These are phyloP conservation scores for Gallinago solitaria DNA, from an alignment of 2,797 vertebrate species.

Conservation along the genomic window DNA sequence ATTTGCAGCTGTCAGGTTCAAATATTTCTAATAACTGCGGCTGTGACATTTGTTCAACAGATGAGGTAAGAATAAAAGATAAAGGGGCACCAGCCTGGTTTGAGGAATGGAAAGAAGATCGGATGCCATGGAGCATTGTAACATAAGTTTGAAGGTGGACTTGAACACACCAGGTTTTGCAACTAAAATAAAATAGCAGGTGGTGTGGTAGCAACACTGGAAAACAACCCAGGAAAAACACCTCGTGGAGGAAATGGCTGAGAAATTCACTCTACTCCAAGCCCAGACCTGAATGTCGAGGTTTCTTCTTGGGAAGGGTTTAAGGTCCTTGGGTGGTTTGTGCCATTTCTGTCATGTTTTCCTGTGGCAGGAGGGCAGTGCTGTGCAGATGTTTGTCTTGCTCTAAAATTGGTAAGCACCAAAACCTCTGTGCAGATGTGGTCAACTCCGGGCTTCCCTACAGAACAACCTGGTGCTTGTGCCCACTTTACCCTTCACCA, in stretches of 20 bases:
- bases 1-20: constrained; percentile 66
- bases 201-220: not conserved
- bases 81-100: constrained; percentile 16
- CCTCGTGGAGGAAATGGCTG: not conserved
- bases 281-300: not conserved
- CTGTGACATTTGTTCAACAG: constrained; percentile 54
- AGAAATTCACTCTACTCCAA: not conserved
- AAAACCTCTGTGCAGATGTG: not conserved
- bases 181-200: constrained; percentile 20
- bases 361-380: not conserved
- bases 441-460: not conserved
- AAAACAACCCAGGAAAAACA: not conserved
- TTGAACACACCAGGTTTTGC: not conserved
- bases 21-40: constrained; percentile 61
- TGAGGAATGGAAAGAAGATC: constrained; percentile 32
- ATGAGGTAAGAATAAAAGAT: constrained; percentile 63
- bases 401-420: not conserved
- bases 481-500: not conserved
- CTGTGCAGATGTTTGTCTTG: not conserved
- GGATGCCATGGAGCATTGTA: not conserved
- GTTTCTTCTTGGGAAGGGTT: not conserved
- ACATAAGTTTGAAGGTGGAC: constrained; percentile 13
- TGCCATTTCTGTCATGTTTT: not conserved
- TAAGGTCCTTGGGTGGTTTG: not conserved
- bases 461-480: not conserved